A percentile compares a stretch with the other conserved stretches of the same genome.
phyloP scores from a whole-genome alignment of 2,113 vertebrate genomes.

The Anguilla rostrata region DNA sequence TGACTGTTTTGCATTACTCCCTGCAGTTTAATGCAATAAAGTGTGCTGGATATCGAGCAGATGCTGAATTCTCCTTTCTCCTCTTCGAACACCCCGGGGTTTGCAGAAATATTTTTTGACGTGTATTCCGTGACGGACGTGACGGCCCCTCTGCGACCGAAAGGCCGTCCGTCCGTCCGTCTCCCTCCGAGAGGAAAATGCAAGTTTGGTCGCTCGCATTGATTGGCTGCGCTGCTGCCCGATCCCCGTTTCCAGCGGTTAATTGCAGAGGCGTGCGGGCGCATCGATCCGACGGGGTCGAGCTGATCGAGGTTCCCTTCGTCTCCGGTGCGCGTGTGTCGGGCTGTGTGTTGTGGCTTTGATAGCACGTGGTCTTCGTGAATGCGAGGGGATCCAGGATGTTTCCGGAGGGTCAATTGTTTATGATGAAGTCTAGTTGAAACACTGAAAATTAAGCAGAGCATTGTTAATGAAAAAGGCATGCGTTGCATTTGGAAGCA shows the following conservation, averaged over 20 bases:
- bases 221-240: background rate
- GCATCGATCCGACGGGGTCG: constrained; percentile 1
- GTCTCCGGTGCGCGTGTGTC: background rate
- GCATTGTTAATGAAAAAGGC: background rate
- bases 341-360: background rate
- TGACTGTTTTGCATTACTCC: constrained; percentile 25
- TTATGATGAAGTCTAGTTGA: background rate
- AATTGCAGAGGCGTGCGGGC: background rate
- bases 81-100: background rate
- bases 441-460: background rate
- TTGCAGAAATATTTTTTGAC: background rate
- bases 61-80: background rate
- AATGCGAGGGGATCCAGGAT: background rate
- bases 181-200: background rate
- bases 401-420: background rate
- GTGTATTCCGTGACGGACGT: background rate
- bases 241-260: background rate
- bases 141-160: background rate
- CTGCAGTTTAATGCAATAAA: constrained; percentile 26
- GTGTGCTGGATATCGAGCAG: constrained; percentile 4
- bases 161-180: background rate
- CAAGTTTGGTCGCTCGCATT: constrained; percentile 8
- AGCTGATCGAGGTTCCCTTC: background rate
- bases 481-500: background rate
- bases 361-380: background rate